Evolutionary conservation across 2,797 vertebrate species (phyloP), one percentile per base, ranked within the genome.

Genomic region (Argya squamiceps): DNA sequence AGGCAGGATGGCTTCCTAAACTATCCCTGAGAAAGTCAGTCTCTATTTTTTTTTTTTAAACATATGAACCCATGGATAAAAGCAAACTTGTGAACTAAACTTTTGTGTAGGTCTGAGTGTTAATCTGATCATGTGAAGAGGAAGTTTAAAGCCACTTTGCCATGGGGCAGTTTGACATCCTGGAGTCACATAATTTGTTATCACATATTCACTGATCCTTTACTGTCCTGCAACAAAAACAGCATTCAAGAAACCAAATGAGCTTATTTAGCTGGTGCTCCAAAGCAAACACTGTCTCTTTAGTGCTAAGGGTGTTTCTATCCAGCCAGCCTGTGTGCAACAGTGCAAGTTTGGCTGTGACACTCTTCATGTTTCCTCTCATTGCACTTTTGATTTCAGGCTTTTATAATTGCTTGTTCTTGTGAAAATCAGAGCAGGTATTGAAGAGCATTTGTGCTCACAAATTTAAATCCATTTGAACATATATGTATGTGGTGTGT

Each of bases 141-240:
- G 92, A 94, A 82, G 76, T 92, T 85, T 65, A 90, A 65, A 88
- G 62, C 29, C 12, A 5, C 13, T 95, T 94, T 0, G 34, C 77
- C 4, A 0, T 34, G 53, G 76, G 93, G 82, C 87, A 85, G 39
- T 92, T 83, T 55, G 82, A 65, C 81, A 91, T 95, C 89, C 95
- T 94, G 82, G 79, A 85, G 50, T 89, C 75, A 21, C 60, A n/a
- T 74, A 5, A 63, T 69, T 78, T 94, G 68, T 88, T 92, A 62
- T 80, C 75, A 62, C 43, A 41, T 70, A 59, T 52, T 88, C 46
- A 37, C 73, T 91, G 87, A 71, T 93, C 81, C 53, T 6, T 93
- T 82, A 19, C 90, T 88, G 68, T 91, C 75, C 91, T 91, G 78
- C 34, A 86, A 88, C 79, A 91, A 88, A 86, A 94, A 41, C 75